Evolutionary conservation across 2,113 vertebrate species (phyloP), one percentile per base, ranked within the genome.

Genomic region (Phoenicopterus ruber): DNA sequence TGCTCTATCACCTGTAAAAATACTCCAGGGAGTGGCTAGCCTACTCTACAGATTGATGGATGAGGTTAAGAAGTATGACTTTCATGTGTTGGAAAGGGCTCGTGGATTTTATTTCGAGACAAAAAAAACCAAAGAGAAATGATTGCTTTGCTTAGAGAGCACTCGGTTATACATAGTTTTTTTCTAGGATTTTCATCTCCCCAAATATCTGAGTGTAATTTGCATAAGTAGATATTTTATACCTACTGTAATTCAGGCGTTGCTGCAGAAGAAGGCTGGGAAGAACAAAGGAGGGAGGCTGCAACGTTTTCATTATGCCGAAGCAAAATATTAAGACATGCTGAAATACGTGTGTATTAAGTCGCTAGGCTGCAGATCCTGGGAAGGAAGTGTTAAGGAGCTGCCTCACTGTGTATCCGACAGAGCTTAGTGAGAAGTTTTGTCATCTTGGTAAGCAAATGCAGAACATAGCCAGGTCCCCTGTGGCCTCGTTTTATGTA

Each of bases 181-280:
- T 82, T 25, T 6, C 38, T 65, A 46, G 32, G 38, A 73, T 92
- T 88, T 94, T 86, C 67, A 78, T 31, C 22, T 18, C 70, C n/a
- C 32, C 8, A 58, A 87, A 89, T 77, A 78, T 59, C 67, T 82
- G 57, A 76, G 55, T 93, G 40, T 86, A 91, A 94, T 97, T 98
- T 97, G 80, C 95, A 76, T 91, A 63, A 93, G 83, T 89, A 97
- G 96, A 63, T 96, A 91, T 62, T 93, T 65, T 91, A 82, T 90
- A 95, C 80, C 76, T 87, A 9, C 76, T 95, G 95, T 95, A 97
- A 97, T 96, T 96, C 88, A 84, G 82, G 59, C 2, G 1, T 81
- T 70, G 65, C 90, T 96, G 44, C 7, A 28, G 20, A 47, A 78
- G 55, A 42, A 44, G 40, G 7, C 36, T 91, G 91, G 21, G 24